phyloP scores from a whole-genome alignment of 2,888 invertebrate species.

The Philaethria dido region DNA sequence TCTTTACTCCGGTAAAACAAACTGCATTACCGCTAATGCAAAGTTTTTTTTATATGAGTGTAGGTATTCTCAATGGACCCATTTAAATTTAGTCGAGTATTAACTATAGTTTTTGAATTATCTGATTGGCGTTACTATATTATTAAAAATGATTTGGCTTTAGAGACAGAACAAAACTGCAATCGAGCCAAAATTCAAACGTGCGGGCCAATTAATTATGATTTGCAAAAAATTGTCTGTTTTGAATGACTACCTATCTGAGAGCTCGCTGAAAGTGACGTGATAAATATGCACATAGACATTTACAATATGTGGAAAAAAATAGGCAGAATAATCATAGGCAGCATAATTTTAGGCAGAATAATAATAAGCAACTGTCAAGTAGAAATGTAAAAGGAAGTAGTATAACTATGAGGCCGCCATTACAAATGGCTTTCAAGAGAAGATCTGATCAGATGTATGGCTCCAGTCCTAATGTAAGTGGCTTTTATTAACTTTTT shows the following conservation, averaged over 20 bases:
- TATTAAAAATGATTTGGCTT: too few species aligned
- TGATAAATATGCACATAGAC: background rate
- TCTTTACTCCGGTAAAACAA: too few species aligned
- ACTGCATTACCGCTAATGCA: too few species aligned
- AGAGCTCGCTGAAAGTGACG: conserved; percentile 5
- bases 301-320: background rate
- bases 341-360: background rate
- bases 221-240: conserved; percentile 19
- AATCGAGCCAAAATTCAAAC: conserved; percentile 20
- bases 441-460: conserved; percentile 26
- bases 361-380: background rate
- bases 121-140: too few species aligned
- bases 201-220: conserved; percentile 25
- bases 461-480: conserved; percentile 27
- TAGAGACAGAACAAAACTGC: conserved; percentile 29
- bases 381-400: background rate
- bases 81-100: too few species aligned
- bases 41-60: too few species aligned
- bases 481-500: conserved; percentile 11
- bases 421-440: conserved; percentile 22
- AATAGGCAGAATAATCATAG: background rate
- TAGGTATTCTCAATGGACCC: too few species aligned
- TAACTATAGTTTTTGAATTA: too few species aligned
- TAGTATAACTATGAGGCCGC: background rate
- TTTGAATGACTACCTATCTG: background rate